phyloP scores from a whole-genome alignment of 2,113 vertebrate species.

The Cranoglanis bouderius region DNA sequence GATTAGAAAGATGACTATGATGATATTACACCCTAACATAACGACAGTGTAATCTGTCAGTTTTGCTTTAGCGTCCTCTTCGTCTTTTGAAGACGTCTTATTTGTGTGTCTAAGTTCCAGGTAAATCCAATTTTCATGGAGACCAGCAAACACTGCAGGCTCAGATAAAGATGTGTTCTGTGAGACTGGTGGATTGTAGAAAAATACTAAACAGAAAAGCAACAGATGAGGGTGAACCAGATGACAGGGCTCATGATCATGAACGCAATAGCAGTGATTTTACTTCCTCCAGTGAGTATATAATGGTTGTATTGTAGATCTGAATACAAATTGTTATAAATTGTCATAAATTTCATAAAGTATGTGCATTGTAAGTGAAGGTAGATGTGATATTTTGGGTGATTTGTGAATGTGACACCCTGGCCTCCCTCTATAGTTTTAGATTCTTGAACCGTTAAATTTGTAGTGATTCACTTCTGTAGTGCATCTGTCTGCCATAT shows the following conservation, averaged over 20 bases:
- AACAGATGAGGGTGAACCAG: neutral
- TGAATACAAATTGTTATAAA: neutral
- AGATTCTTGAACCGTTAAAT: neutral
- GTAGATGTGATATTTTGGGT: neutral
- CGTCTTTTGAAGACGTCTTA: neutral
- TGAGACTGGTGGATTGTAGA: slow-evolving; percentile 3
- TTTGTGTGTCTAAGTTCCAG: neutral
- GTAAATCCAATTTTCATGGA: neutral
- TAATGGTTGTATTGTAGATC: neutral
- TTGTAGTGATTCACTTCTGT: neutral
- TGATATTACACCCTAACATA: neutral
- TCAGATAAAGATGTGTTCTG: neutral
- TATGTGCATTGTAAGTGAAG: neutral
- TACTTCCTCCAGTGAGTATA: neutral
- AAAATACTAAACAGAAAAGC: neutral
- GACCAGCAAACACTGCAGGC: neutral
- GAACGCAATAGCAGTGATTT: neutral
- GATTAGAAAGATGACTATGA: too few species aligned
- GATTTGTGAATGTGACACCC: neutral
- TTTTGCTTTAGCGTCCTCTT: neutral
- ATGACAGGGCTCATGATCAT: neutral
- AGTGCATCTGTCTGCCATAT: neutral
- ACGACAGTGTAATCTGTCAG: neutral
- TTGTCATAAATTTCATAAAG: neutral
- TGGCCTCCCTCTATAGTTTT: neutral